These are phyloP conservation scores for Corythornis vintsioides DNA, from an alignment of 2,113 vertebrate genomes.

Conservation along the genomic window DNA sequence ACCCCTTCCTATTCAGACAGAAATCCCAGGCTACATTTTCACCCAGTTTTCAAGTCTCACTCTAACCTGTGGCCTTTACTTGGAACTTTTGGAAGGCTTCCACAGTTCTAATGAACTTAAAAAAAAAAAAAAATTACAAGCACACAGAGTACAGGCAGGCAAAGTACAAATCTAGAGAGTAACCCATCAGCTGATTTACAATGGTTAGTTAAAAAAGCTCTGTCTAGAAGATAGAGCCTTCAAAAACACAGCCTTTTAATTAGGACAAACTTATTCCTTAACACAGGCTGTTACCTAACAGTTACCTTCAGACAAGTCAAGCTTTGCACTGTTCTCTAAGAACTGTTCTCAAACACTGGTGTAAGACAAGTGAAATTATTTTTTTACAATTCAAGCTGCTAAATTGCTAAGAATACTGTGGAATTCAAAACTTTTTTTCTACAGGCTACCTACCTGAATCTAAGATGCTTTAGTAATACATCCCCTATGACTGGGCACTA, in stretches of 20 bases:
- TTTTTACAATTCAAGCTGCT: neutral
- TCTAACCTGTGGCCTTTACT: neutral
- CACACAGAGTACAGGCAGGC: fast-evolving
- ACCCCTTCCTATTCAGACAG: neutral
- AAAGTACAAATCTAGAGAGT: neutral
- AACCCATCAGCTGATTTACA: neutral
- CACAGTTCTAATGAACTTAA: neutral
- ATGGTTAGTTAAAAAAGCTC: neutral
- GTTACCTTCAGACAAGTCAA: neutral
- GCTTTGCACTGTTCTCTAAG: neutral
- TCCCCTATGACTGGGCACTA: neutral
- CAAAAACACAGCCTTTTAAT: neutral
- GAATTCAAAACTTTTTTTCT: neutral
- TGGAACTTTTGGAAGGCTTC: neutral
- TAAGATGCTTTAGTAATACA: neutral
- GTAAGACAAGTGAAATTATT: neutral
- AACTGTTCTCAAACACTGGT: neutral
- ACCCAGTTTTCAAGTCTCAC: neutral
- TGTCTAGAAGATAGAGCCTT: too few species aligned
- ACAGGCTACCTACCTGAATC: neutral
- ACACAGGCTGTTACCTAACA: neutral
- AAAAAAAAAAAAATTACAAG: neutral
- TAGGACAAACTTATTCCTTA: neutral
- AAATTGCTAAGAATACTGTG: neutral
- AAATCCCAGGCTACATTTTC: neutral